Evolutionary conservation across 2,888 invertebrate species (phyloP).

Genomic region (Mantis religiosa): DNA sequence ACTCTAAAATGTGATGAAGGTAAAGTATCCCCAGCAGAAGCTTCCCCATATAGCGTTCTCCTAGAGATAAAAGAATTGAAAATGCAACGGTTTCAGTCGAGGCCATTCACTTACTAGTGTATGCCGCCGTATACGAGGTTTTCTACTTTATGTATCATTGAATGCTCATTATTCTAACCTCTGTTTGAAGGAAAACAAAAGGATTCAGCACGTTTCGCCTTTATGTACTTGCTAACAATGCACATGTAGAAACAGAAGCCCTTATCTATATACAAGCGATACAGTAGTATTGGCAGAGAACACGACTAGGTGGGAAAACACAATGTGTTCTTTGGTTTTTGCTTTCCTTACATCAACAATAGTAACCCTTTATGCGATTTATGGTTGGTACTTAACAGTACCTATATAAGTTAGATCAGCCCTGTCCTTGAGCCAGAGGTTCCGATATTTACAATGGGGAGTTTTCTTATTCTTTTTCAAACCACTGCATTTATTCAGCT

Average conservation of each 20-base stretch:
- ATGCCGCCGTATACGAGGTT: not conserved
- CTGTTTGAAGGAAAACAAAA: not conserved
- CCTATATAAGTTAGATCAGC: not conserved
- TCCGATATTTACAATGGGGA: not conserved
- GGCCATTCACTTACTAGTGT: no score
- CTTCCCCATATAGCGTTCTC: no score
- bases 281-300: not conserved
- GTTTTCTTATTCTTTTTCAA: not conserved
- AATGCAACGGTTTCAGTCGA: no score
- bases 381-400: not conserved
- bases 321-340: not conserved
- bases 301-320: not conserved
- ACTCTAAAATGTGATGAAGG: no score
- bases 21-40: no score
- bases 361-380: not conserved
- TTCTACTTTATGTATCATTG: not conserved
- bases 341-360: not conserved
- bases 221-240: not conserved
- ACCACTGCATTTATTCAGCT: not conserved
- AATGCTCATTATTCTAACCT: not conserved
- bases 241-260: not conserved
- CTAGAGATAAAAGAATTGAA: no score
- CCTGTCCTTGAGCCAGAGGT: not conserved
- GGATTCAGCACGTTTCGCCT: not conserved
- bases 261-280: not conserved